A percentile compares a stretch with the other conserved stretches of the same genome.
phyloP scores from a whole-genome alignment of 2,888 invertebrate genomes.

The Sericinus montela region DNA sequence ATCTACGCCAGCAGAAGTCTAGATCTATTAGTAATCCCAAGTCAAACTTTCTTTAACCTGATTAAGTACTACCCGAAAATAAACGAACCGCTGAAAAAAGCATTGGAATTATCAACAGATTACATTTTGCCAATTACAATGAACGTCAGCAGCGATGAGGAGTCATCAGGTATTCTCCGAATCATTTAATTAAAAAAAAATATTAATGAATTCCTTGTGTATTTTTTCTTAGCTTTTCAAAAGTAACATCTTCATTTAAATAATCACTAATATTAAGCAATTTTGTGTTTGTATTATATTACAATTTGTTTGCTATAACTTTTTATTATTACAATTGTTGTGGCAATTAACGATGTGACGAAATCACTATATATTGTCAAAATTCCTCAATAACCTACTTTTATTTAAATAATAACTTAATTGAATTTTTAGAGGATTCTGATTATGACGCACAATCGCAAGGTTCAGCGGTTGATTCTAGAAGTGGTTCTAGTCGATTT shows the following conservation, averaged over 20 bases:
- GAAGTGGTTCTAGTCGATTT: constrained; percentile 47
- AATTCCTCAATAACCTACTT: neutral
- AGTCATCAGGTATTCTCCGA: constrained; percentile 42
- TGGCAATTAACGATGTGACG: no score
- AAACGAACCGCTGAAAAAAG: constrained; percentile 59
- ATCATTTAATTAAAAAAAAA: no score
- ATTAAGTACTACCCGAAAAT: constrained; percentile 69
- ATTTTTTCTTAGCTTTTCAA: no score
- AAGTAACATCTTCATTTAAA: no score
- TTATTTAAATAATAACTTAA: no score
- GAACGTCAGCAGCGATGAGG: constrained; percentile 40
- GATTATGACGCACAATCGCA: constrained; percentile 43
- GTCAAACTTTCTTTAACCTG: constrained; percentile 63
- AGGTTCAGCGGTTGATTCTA: constrained; percentile 49
- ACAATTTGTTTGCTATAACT: no score
- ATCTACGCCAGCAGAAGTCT: constrained; percentile 68
- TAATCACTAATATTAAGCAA: no score
- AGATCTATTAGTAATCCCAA: constrained; percentile 60
- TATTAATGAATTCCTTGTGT: no score
- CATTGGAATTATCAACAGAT: constrained; percentile 61
- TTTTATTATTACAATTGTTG: no score
- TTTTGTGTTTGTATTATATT: no score
- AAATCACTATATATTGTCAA: no score
- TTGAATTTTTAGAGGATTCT: constrained; percentile 46
- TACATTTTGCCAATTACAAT: constrained; percentile 67